Conservation (phyloP, 2,888 invertebrate species). For the Tachina grossa region DNA sequence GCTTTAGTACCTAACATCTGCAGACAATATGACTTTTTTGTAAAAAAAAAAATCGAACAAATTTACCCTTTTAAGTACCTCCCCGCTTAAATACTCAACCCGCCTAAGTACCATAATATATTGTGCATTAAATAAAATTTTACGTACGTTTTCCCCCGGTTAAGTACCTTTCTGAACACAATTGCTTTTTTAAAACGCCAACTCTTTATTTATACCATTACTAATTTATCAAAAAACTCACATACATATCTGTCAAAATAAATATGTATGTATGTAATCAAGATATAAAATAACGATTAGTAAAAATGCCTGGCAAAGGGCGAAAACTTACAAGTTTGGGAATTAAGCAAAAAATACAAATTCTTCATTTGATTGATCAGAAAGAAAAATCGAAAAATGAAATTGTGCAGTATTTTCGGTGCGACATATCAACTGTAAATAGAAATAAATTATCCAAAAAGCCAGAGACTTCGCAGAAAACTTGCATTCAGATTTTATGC, state of each 20-base stretch:
- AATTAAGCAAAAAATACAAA: slow-evolving; percentile 56
- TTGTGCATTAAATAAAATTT: slow-evolving; percentile 1
- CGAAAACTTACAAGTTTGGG: slow-evolving; percentile 37
- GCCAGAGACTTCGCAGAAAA: slow-evolving; percentile 34
- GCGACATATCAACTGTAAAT: no score
- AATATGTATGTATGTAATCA: slow-evolving; percentile 19
- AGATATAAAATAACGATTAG: slow-evolving; percentile 29
- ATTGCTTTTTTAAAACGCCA: no score
- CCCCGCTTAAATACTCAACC: neutral
- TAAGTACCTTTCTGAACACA: no score
- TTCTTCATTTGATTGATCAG: slow-evolving; percentile 41
- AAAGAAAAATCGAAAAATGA: slow-evolving; percentile 23
- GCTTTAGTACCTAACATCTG: neutral
- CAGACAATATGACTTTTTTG: neutral
- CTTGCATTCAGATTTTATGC: neutral
- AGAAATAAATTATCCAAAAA: slow-evolving; percentile 50
- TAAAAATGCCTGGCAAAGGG: slow-evolving; percentile 46
- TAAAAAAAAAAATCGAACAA: neutral
- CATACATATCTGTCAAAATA: no score
- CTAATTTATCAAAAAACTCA: no score
- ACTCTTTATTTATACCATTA: no score
- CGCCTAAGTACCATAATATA: neutral
- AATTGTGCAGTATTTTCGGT: no score
- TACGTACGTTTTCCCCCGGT: neutral
- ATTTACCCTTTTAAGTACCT: neutral